phyloP scores from a whole-genome alignment of 1,140 invertebrate genomes.

The Atta colombica region DNA sequence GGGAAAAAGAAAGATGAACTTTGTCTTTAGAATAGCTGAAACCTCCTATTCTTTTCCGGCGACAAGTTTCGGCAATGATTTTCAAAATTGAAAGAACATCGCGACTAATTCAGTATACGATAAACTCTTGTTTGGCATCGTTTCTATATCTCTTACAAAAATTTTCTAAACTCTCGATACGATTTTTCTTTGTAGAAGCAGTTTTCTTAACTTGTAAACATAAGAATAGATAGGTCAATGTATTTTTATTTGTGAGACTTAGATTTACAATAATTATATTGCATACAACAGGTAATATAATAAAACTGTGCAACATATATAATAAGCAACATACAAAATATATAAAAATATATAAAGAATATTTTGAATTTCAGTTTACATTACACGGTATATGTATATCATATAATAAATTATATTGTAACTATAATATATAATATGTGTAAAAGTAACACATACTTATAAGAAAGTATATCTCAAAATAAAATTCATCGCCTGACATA shows the following conservation, averaged over 20 bases:
- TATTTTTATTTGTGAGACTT: conserved; percentile 2
- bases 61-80: conserved; percentile 43
- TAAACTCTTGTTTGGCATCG: conserved; percentile 11
- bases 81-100: conserved; percentile 33
- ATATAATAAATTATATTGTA: neutral
- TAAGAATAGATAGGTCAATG: neutral
- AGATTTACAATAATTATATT: neutral
- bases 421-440: neutral
- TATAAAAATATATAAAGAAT: neutral
- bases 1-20: conserved; percentile 66
- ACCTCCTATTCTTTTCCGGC: conserved; percentile 25
- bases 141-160: conserved; percentile 22
- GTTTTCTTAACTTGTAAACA: neutral
- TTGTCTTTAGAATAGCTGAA: conserved; percentile 61
- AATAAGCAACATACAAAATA: neutral
- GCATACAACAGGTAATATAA: neutral
- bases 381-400: neutral
- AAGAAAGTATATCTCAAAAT: neutral
- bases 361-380: neutral
- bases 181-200: neutral
- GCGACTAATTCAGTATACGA: neutral
- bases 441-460: neutral
- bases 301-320: neutral
- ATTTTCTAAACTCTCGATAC: neutral
- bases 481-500: neutral